phyloP scores from a whole-genome alignment of 2,797 vertebrate genomes.

The Coregonus ussuriensis region DNA sequence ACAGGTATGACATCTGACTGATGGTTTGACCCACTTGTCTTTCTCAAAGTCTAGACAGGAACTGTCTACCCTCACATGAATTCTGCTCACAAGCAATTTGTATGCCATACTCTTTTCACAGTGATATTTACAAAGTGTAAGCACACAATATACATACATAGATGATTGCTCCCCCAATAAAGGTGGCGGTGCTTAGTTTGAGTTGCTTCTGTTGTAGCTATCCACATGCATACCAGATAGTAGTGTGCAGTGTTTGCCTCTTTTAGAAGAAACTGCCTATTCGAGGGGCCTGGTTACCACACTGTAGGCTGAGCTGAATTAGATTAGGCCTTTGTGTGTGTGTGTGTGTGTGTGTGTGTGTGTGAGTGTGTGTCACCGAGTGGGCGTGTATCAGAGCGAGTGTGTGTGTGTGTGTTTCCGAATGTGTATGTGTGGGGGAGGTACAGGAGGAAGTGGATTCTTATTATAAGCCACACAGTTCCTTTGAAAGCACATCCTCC shows the following conservation, averaged over 20 bases:
- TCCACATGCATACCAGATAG: too few relatives aligned
- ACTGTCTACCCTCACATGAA: neutral
- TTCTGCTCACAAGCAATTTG: neutral
- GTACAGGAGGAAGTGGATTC: constrained; percentile 10
- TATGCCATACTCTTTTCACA: neutral
- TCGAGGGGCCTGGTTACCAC: neutral
- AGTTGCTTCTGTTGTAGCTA: neutral
- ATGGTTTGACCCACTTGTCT: neutral
- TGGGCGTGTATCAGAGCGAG: neutral
- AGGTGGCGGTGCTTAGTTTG: neutral
- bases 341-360: too few relatives aligned
- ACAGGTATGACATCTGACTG: neutral
- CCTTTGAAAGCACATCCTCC: constrained; percentile 17
- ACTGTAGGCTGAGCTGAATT: neutral
- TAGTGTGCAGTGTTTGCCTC: too few relatives aligned
- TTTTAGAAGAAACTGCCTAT: neutral
- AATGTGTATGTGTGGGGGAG: neutral
- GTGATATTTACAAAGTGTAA: neutral
- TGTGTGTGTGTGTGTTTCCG: neutral
- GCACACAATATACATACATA: neutral
- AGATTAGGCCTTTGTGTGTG: neutral
- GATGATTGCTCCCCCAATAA: neutral
- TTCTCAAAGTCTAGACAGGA: neutral
- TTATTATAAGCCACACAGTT: constrained; percentile 14
- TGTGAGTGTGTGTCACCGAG: too few relatives aligned